Base-by-base conservation (phyloP, 2,888 invertebrate genomes). In the Loripinus fragilis region DNA sequence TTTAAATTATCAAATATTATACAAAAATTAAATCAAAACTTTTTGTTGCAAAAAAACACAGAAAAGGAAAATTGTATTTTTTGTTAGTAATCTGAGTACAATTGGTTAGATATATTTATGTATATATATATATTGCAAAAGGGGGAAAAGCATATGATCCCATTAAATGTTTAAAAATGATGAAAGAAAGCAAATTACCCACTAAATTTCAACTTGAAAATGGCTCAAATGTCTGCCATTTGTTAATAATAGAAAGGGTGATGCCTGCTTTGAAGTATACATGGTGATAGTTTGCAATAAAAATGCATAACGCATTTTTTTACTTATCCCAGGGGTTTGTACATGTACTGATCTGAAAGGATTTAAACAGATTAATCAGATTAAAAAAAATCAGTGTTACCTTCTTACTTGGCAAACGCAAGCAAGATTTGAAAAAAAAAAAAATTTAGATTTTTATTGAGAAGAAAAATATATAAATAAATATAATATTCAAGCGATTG, bases 141-240 rank as follows among this genome's bases (percentile, higher is more conserved):
- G n/a, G n/a, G n/a, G n/a, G n/a, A n/a, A n/a, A n/a, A n/a, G n/a
- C n/a, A n/a, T n/a, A n/a, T n/a, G n/a, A n/a, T n/a, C n/a, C n/a
- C n/a, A n/a, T n/a, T n/a, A n/a, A n/a, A n/a, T n/a, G n/a, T n/a
- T n/a, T n/a, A n/a, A n/a, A n/a, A n/a, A n/a, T 25, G n/a, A 52
- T 25, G 25, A 52, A 52, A 52, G 5, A 10, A 52, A 25, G 7
- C 25, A 25, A n/a, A 20, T 52, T 8, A 23, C 25, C 2, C 12
- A 23, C 23, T 25, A 25, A 52, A 52, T 52, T 52, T 52, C 25
- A 52, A 8, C 25, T 23, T 25, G 15, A 25, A 52, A 52, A 52
- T 48, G 48, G 48, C 48, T 48, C n/a, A 20, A 25, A 30, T 60
- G 60, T 60, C 60, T 60, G 60, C 60, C 60, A 60, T 60, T 60